A percentile compares a stretch with the other conserved stretches of the same genome.
These are phyloP conservation scores for Myotis daubentonii DNA, from an alignment of 2,797 vertebrate species.

Conservation along the genomic window DNA sequence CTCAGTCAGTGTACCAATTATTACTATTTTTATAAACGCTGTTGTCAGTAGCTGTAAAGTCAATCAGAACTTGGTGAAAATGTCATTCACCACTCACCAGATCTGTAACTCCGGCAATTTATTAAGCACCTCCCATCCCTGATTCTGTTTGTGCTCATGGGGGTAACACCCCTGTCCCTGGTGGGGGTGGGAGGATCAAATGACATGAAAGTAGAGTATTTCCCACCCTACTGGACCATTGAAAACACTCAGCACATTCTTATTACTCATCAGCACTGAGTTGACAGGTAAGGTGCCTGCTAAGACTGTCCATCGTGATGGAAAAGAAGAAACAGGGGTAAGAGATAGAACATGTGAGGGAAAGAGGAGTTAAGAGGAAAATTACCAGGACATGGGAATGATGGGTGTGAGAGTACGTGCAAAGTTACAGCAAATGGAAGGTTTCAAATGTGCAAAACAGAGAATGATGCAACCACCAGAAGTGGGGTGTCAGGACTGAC, in stretches of 20 bases:
- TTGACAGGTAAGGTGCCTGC: neutral
- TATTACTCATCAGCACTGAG: neutral
- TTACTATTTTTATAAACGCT: neutral
- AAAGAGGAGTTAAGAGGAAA: neutral
- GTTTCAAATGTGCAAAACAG: neutral
- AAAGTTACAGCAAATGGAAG: neutral
- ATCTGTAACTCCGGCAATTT: neutral
- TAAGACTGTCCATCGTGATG: accelerated
- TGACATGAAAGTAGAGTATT: neutral
- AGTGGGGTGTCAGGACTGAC: accelerated
- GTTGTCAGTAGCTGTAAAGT: neutral
- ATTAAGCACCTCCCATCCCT: neutral
- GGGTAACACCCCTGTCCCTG: accelerated
- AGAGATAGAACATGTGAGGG: neutral
- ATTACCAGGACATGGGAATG: accelerated
- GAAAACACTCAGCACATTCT: neutral
- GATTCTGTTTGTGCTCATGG: neutral
- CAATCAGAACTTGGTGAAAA: neutral
- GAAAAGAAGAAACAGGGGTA: no score
- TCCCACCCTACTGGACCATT: neutral
- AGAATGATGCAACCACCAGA: accelerated
- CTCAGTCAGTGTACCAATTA: neutral
- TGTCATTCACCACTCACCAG: neutral
- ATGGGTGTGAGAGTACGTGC: neutral
- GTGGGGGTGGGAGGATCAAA: neutral